Evolutionary conservation across 2,888 invertebrate species (phyloP).

Genomic region (Harpagoxenus sublaevis): DNA sequence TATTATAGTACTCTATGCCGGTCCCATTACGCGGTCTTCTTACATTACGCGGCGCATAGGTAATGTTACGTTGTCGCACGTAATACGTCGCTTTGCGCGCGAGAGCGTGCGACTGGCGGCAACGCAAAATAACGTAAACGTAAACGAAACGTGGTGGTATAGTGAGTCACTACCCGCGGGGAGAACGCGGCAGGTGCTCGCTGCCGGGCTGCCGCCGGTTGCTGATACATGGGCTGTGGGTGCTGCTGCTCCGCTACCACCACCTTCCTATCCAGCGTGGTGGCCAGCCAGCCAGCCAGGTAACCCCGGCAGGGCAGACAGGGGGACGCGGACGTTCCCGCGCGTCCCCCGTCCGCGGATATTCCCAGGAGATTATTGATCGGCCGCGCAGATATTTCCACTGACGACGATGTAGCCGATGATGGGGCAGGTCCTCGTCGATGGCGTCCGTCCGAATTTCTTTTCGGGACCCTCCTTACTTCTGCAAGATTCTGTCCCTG

Average conservation of each 20-base stretch:
- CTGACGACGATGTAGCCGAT: conserved; percentile 68
- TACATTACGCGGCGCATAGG: conserved; percentile 11
- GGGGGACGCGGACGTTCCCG: conserved; percentile 71
- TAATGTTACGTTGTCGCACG: conserved; percentile 43
- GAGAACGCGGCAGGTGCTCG: conserved; percentile 71
- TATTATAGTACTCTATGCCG: neutral
- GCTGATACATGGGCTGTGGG: conserved; percentile 65
- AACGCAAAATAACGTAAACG: neutral
- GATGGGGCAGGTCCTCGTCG: conserved; percentile 55
- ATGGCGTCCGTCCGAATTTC: conserved; percentile 22
- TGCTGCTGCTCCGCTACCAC: conserved; percentile 65
- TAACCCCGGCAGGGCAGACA: conserved; percentile 68
- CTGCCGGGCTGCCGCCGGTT: conserved; percentile 21
- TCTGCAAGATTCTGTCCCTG: no score
- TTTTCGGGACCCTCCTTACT: neutral
- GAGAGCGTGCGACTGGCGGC: neutral
- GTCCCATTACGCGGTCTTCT: conserved; percentile 28
- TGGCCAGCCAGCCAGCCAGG: conserved; percentile 61
- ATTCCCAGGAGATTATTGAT: conserved; percentile 86
- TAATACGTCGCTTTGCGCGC: conserved; percentile 45
- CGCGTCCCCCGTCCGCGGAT: conserved; percentile 74
- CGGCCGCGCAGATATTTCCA: conserved; percentile 81
- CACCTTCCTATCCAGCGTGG: conserved; percentile 57
- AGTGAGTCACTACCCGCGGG: conserved; percentile 67
- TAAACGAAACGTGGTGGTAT: conserved; percentile 51